phyloP scores from a whole-genome alignment of 2,888 invertebrate species.

The Volucella inanis region DNA sequence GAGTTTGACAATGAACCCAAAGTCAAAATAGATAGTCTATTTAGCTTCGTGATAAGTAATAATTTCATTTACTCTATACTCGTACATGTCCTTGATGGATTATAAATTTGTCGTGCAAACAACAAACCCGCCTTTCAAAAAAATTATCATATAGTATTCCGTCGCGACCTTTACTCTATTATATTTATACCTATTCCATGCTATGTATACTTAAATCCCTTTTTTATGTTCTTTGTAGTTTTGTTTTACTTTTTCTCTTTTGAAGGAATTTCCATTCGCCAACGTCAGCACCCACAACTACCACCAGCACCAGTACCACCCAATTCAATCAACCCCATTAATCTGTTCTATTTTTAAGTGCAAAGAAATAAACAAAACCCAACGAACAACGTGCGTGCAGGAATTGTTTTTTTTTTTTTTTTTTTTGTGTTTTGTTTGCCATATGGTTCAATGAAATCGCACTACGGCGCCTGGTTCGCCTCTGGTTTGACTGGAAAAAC shows the following conservation, averaged over 20 bases:
- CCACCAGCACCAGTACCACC: constrained; percentile 8
- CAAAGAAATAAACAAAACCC: constrained; percentile 63
- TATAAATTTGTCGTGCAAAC: constrained; percentile 24
- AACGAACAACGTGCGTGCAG: constrained; percentile 64
- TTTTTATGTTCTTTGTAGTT: constrained; percentile 22
- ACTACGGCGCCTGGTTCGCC: constrained; percentile 8
- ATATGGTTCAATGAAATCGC: constrained; percentile 72
- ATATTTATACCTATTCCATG: background rate
- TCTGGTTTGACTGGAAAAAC: constrained; percentile 68
- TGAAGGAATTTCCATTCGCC: constrained; percentile 61
- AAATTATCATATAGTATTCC: constrained; percentile 14
- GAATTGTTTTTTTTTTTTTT: constrained; percentile 1
- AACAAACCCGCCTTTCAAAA: background rate
- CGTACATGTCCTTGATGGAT: constrained; percentile 39
- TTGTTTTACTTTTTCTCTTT: background rate
- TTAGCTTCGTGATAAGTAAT: constrained; percentile 31
- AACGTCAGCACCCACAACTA: constrained; percentile 36
- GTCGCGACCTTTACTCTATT: constrained; percentile 54
- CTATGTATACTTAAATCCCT: background rate
- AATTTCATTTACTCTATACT: constrained; percentile 26
- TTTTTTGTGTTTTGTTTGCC: constrained; percentile 18
- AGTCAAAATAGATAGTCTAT: constrained; percentile 29
- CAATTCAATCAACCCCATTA: constrained; percentile 34
- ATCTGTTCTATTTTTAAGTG: constrained; percentile 57
- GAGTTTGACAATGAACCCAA: constrained; percentile 43